Conservation (phyloP, 1,140 invertebrate genomes). For the Cherax quadricarinatus region DNA sequence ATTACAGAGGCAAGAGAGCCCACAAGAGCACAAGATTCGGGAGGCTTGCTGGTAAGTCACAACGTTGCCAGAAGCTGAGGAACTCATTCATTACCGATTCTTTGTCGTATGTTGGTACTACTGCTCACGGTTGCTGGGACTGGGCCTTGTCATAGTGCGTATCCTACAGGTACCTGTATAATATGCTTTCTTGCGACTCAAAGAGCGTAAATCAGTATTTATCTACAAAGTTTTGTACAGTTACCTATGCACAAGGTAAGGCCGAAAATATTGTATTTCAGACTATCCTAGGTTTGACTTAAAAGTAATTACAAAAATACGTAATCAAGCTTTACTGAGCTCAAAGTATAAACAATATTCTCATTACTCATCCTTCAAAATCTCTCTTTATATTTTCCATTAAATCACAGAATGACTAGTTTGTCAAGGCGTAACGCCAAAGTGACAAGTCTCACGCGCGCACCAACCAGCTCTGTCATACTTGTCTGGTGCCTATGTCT, state of each 20-base stretch:
- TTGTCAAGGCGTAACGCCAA: constrained; percentile 66
- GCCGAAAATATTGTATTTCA: constrained; percentile 70
- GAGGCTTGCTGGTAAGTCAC: constrained; percentile 32
- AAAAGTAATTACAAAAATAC: constrained; percentile 72
- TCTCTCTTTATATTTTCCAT: constrained; percentile 51
- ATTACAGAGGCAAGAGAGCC: constrained; percentile 33
- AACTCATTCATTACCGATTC: constrained; percentile 24
- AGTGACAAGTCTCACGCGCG: constrained; percentile 64
- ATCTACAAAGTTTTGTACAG: constrained; percentile 68
- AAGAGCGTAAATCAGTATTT: constrained; percentile 60
- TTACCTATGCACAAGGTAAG: constrained; percentile 71
- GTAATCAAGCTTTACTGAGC: constrained; percentile 70
- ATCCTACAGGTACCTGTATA: constrained; percentile 16
- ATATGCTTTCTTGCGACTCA: constrained; percentile 34
- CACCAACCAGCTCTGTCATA: constrained; percentile 5
- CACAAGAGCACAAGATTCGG: constrained; percentile 13
- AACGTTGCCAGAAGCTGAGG: constrained; percentile 4
- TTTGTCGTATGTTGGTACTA: constrained; percentile 22
- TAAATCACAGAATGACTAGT: constrained; percentile 72
- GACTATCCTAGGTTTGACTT: constrained; percentile 69
- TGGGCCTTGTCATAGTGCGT: constrained; percentile 25
- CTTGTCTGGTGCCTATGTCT: constrained; percentile 11
- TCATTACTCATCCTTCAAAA: constrained; percentile 62
- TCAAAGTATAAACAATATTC: constrained; percentile 71
- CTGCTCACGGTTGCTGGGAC: constrained; percentile 44